phyloP scores from a whole-genome alignment of 2,888 invertebrate genomes.

The Fissipunctia ypsillon region DNA sequence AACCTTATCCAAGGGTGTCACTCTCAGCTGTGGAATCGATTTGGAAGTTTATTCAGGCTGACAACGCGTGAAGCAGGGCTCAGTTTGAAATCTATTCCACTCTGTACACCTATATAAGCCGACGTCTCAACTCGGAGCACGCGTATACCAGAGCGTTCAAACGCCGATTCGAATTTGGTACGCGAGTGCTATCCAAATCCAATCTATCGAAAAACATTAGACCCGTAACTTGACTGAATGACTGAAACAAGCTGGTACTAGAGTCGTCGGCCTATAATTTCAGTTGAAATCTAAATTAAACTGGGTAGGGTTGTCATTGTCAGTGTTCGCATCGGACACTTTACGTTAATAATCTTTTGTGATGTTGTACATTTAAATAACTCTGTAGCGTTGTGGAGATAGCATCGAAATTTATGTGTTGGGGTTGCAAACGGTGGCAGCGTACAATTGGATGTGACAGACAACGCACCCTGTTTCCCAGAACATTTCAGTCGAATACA shows the following conservation, averaged over 20 bases:
- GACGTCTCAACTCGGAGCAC: slow-evolving; percentile 68
- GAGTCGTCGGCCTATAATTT: slow-evolving; percentile 58
- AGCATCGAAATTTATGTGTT: slow-evolving; percentile 82
- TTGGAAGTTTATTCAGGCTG: slow-evolving; percentile 89
- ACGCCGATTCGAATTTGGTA: slow-evolving; percentile 73
- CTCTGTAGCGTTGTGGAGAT: slow-evolving; percentile 76
- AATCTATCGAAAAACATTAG: slow-evolving; percentile 77
- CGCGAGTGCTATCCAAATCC: slow-evolving; percentile 70
- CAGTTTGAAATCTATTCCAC: slow-evolving; percentile 81
- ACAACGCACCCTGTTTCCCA: slow-evolving; percentile 74
- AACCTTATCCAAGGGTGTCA: slow-evolving; percentile 87
- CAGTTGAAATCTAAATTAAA: slow-evolving; percentile 69
- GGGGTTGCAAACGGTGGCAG: slow-evolving; percentile 75
- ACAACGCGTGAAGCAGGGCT: slow-evolving; percentile 87
- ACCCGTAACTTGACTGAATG: slow-evolving; percentile 63
- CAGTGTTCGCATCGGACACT: slow-evolving; percentile 67
- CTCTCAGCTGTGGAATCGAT: slow-evolving; percentile 89
- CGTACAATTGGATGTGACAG: slow-evolving; percentile 82
- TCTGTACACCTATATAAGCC: slow-evolving; percentile 74
- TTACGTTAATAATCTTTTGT: slow-evolving; percentile 73
- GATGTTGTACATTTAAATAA: slow-evolving; percentile 78
- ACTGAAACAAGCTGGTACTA: slow-evolving; percentile 61
- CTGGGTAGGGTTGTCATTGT: slow-evolving; percentile 69
- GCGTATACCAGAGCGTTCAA: slow-evolving; percentile 67
- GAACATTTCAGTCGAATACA: slow-evolving; percentile 73